Base-by-base conservation (phyloP, 2,113 vertebrate genomes). In the Chionodraco myersi region DNA sequence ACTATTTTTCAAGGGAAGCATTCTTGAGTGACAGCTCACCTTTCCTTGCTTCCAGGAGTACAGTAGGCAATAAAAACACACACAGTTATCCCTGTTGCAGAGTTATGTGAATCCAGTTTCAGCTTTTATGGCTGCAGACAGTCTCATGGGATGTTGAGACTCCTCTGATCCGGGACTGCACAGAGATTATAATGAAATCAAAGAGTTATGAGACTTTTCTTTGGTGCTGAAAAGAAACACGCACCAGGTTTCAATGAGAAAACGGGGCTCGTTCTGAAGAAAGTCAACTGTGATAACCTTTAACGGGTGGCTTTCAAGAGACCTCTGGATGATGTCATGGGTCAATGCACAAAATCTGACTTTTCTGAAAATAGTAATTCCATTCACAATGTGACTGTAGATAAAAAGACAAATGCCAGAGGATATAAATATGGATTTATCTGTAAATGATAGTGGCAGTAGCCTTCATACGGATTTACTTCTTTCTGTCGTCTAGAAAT, bases 21-120 rank as follows among this genome's bases (percentile, higher is more conserved):
- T 95, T 93, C 87, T 80, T 93, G 67, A 86, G 69, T 93, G 93
- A 91, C 90, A 91, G 89, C 86, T 79, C 84, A 75, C 82, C 84
- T 75, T 72, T 83, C 73, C 84, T 47, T 78, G 77, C 82, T 83
- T 90, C 88, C 79, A 81, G 53, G 65, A 61, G 65, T 64, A 85
- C 78, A 88, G 86, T 53, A 54, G 71, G 77, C 69, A 79, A 48
- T 76, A 89, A 90, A 88, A 88, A 80, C 71, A 76, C 57, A 63
- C 62, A 5, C 49, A 11, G 56, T 72, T 79, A 82, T 73, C 73
- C 69, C 61, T 15, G 61, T 58, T 68, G 82, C 64, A 74, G 74
- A 84, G 79, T 74, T 87, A 67, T 72, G 76, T 30, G 64, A 80
- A 54, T 65, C 71, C 48, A 34, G 23, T 44, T 74, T 48, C 49